These are phyloP conservation scores for Drosophila stalkeri DNA, from an alignment of 2,888 invertebrate species.

Conservation along the genomic window DNA sequence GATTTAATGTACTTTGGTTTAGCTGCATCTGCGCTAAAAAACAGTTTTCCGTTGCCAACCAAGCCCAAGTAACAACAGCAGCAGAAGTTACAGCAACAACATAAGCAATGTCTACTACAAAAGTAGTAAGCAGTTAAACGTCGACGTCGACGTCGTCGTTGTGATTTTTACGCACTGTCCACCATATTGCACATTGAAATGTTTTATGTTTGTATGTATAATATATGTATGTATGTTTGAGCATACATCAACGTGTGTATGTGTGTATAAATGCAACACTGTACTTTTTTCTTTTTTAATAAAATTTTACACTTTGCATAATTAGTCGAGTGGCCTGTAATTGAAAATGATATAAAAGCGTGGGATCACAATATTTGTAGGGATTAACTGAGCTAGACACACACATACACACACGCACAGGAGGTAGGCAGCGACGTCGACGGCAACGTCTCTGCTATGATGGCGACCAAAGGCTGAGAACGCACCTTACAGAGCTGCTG, in stretches of 20 bases:
- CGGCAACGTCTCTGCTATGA: constrained; percentile 63
- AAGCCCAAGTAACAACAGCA: constrained; percentile 33
- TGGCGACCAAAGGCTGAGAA: constrained; percentile 77
- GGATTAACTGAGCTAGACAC: constrained; percentile 58
- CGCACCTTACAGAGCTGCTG: constrained; percentile 71
- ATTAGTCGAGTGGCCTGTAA: constrained; percentile 37
- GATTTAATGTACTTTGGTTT: constrained; percentile 29
- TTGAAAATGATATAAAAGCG: constrained; percentile 46
- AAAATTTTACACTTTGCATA: constrained; percentile 47
- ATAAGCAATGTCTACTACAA: constrained; percentile 24
- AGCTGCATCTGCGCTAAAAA: constrained; percentile 40
- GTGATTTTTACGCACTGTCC: constrained; percentile 73
- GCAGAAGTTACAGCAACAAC: constrained; percentile 22
- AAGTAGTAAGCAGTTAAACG: constrained; percentile 41
- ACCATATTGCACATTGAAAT: constrained; percentile 75
- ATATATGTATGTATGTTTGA: constrained; percentile 30
- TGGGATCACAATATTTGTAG: constrained; percentile 61
- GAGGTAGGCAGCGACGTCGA: constrained; percentile 42
- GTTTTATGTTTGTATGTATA: constrained; percentile 46
- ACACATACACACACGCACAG: constrained; percentile 32
- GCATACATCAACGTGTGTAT: constrained; percentile 7
- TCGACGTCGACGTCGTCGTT: constrained; percentile 34
- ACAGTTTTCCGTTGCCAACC: constrained; percentile 44
- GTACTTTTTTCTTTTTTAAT: constrained; percentile 71
- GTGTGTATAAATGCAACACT: constrained; percentile 68